Evolutionary conservation across 2,888 invertebrate species (phyloP), one percentile per base, ranked within the genome.

Genomic region (Patella depressa): DNA sequence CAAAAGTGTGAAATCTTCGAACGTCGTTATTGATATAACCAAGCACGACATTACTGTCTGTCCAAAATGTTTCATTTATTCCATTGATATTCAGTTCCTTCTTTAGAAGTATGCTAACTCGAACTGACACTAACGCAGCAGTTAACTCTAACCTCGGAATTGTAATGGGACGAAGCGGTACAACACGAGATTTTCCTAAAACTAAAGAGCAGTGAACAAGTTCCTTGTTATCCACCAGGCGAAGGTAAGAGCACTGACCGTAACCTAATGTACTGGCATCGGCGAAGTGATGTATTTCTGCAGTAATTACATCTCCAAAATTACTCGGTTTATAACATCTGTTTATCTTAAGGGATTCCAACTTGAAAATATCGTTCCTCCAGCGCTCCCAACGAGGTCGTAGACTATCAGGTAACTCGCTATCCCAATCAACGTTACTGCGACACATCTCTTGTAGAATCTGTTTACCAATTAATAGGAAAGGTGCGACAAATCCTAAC

Each of bases 21-120:
- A 81, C 75, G 14, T 82, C 82, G 70, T 85, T 86, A 7, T 57
- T 73, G 14, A 85, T 82, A 72, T 85, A 85, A 9, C 84, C 83
- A 17, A 84, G 74, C 7, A 85, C 84, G 0, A 84, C 80, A 17
- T 70, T 70, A 11, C 75, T 78, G 70, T 86, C 85, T 24, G 83
- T 84, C 82, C 81, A 85, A 72, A 81, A 85, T 34, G 71, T 75
- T 29, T 82, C 57, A 9, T 72, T 71, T n/a, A 72, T 55, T 17
- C 73, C 74, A 2, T 45, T 14, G 29, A 74, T 69, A 7, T 77
- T 65, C 0, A 85, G 73, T 65, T 84, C 83, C n/a, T 77, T 53
- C 12, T 78, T 24, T 15, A 24, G 82, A 29, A 79, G 72, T 1
- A 17, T n/a, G 54, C 79, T 78, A 11, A 84, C 77, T 69, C 81